Conservation (phyloP, 2,888 invertebrate species). For the Cosmia trapezina region DNA sequence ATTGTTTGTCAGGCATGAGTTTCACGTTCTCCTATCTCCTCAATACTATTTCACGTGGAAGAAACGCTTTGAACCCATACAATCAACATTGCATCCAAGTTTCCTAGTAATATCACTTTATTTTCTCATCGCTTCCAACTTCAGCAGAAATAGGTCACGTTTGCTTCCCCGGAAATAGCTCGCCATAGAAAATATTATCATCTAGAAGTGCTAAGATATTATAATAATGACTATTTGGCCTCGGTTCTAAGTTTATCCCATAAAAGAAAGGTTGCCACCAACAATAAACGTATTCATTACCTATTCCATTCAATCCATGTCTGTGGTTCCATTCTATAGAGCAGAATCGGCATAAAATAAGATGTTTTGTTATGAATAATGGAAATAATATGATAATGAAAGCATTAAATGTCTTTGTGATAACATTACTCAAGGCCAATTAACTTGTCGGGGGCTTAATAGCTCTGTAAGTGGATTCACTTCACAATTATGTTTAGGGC, state of each 20-base stretch:
- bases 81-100: slow-evolving; percentile 5
- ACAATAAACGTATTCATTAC: slow-evolving; percentile 1
- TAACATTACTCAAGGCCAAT: slow-evolving; percentile 41
- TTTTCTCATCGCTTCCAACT: not conserved
- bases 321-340: slow-evolving; percentile 17
- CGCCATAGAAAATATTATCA: slow-evolving; percentile 17
- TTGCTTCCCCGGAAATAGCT: slow-evolving; percentile 13
- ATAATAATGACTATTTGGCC: slow-evolving; percentile 8
- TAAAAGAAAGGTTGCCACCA: not conserved
- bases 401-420: slow-evolving; percentile 21
- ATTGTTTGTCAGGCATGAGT: not conserved
- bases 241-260: not conserved
- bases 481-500: slow-evolving; percentile 16
- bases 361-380: slow-evolving; percentile 37
- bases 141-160: slow-evolving; percentile 24
- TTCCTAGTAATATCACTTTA: not conserved
- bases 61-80: not conserved
- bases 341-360: slow-evolving; percentile 32
- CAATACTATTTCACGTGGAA: not conserved
- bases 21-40: not conserved
- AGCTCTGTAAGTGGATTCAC: slow-evolving; percentile 25
- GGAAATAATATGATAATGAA: slow-evolving; percentile 11
- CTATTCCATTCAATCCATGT: slow-evolving; percentile 21
- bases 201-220: not conserved
- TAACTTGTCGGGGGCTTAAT: slow-evolving; percentile 26